Evolutionary conservation across 2,888 invertebrate species (phyloP).

Genomic region (Himalopsyche japonica): DNA sequence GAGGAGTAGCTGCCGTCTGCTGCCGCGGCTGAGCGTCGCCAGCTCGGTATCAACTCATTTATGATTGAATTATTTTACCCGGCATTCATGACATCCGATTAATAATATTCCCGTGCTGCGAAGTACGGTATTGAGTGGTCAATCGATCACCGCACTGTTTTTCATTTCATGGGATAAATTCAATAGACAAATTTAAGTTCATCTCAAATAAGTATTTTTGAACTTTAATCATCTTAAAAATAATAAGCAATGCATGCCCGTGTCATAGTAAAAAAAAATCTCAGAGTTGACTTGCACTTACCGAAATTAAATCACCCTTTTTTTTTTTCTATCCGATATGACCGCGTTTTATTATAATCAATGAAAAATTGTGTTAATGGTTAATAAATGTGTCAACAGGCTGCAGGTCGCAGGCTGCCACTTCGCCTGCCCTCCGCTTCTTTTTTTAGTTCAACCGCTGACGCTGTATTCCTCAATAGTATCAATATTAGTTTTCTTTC

Average conservation of each 20-base stretch:
- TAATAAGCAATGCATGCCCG: neutral
- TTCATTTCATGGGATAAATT: neutral
- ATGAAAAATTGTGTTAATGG: neutral
- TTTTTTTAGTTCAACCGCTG: neutral
- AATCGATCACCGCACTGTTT: neutral
- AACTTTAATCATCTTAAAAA: neutral
- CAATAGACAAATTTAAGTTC: neutral
- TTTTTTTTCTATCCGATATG: too few relatives aligned
- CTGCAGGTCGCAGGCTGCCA: slow-evolving; percentile 30
- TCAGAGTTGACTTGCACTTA: neutral
- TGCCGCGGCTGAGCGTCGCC: slow-evolving; percentile 4
- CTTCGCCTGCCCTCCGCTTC: slow-evolving; percentile 22
- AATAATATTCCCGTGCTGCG: neutral
- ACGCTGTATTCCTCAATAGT: neutral
- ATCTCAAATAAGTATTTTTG: neutral
- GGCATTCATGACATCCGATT: neutral
- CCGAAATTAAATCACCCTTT: neutral
- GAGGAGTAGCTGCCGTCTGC: slow-evolving; percentile 19
- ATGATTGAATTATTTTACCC: neutral
- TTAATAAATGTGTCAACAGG: slow-evolving; percentile 21
- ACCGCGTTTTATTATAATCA: too few relatives aligned
- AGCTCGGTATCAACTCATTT: slow-evolving; percentile 28
- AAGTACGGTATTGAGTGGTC: neutral
- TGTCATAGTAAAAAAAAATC: neutral
- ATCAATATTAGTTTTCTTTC: neutral